phyloP scores from a whole-genome alignment of 2,888 invertebrate genomes.

The Dione juno region DNA sequence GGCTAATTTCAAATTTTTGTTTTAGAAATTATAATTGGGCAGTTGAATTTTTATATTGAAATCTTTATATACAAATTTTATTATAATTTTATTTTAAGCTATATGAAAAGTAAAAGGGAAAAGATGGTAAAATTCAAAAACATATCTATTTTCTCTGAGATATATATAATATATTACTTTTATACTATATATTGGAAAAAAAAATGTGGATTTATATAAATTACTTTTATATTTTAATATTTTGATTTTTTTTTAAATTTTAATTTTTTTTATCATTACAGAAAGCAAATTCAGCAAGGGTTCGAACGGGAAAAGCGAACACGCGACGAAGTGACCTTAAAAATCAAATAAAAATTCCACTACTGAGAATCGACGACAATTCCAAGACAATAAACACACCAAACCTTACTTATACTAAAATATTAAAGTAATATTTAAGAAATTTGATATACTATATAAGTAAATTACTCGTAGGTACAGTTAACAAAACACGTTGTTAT shows the following conservation, averaged over 20 bases:
- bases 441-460: constrained; percentile 4
- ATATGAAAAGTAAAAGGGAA: not conserved
- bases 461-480: constrained; percentile 14
- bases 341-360: too few relatives aligned
- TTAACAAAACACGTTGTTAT: not conserved
- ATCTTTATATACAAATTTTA: not conserved
- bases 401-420: not conserved
- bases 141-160: too few relatives aligned
- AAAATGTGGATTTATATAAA: too few relatives aligned
- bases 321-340: too few relatives aligned
- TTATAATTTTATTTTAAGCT: not conserved
- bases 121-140: not conserved
- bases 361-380: too few relatives aligned
- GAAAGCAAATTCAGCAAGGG: too few relatives aligned
- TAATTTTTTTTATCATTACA: too few relatives aligned
- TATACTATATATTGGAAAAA: too few relatives aligned
- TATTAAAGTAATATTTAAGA: constrained; percentile 2
- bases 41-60: not conserved
- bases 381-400: not conserved
- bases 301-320: too few relatives aligned
- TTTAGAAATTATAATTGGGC: not conserved
- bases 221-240: too few relatives aligned
- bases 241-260: too few relatives aligned
- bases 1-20: not conserved
- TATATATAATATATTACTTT: too few relatives aligned